Percentiles rank a stretch among this genome's conserved stretches.
These are phyloP conservation scores for Luperina nickerlii DNA, from an alignment of 2,888 invertebrate species.

Conservation along the genomic window DNA sequence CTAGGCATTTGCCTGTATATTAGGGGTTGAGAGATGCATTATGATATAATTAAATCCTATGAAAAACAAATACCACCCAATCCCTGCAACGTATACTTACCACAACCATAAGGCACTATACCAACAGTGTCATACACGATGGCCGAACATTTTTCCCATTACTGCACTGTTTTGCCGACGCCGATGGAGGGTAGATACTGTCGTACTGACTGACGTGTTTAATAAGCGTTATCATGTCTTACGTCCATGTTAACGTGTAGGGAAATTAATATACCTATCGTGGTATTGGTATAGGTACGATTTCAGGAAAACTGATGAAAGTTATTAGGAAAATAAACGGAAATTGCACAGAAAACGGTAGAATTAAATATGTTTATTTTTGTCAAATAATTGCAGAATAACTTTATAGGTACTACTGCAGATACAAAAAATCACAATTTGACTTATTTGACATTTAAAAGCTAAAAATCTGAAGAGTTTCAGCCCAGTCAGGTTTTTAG, in stretches of 20 bases:
- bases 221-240: constrained; percentile 88
- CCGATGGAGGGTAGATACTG: constrained; percentile 88
- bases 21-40: no score
- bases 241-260: constrained; percentile 64
- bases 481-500: not conserved
- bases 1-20: not conserved
- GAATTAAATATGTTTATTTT: not conserved
- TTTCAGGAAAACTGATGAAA: constrained; percentile 1
- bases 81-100: not conserved
- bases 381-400: not conserved
- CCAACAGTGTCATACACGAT: constrained; percentile 23
- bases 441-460: not conserved
- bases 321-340: not conserved
- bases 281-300: not conserved
- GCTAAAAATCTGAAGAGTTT: not conserved
- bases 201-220: constrained; percentile 86
- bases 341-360: not conserved
- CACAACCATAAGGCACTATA: constrained; percentile 3
- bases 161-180: constrained; percentile 73
- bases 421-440: not conserved
- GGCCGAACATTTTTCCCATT: constrained; percentile 79
- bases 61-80: not conserved
- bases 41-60: not conserved
- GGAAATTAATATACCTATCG: constrained; percentile 63
- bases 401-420: not conserved